These are phyloP conservation scores for Oegoconia quadripuncta DNA, from an alignment of 2,888 invertebrate species.

Conservation along the genomic window DNA sequence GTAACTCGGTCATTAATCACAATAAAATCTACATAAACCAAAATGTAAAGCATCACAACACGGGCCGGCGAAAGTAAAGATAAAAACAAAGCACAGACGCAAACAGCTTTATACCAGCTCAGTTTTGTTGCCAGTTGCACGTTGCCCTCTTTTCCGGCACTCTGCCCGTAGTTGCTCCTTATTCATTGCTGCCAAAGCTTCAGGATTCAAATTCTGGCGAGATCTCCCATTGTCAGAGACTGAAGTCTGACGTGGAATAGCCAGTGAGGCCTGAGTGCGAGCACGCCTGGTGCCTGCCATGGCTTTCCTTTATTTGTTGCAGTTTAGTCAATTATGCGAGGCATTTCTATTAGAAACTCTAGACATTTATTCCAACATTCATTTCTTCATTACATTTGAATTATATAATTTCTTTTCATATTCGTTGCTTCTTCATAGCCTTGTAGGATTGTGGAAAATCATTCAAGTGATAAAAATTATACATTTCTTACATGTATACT, in stretches of 20 bases:
- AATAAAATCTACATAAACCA: conserved; percentile 25
- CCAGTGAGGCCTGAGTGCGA: conserved; percentile 63
- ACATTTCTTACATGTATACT: too few relatives aligned
- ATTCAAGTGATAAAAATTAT: conserved; percentile 36
- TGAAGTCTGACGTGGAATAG: conserved; percentile 63
- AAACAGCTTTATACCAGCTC: conserved; percentile 82
- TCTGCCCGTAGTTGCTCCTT: conserved; percentile 84
- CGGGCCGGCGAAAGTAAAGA: conserved; percentile 47
- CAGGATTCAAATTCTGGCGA: conserved; percentile 65
- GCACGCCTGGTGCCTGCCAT: conserved; percentile 68
- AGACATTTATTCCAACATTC: not conserved
- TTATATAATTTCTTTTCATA: not conserved
- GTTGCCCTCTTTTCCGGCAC: conserved; percentile 84
- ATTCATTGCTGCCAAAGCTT: conserved; percentile 79
- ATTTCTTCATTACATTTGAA: not conserved
- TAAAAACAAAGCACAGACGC: conserved; percentile 56
- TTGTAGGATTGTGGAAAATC: conserved; percentile 28
- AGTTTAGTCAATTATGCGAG: too few relatives aligned
- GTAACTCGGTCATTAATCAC: conserved; percentile 6
- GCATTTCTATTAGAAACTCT: too few relatives aligned
- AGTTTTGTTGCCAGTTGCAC: conserved; percentile 83
- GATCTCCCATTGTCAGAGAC: conserved; percentile 64
- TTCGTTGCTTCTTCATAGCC: conserved; percentile 20
- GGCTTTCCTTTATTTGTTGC: conserved; percentile 18
- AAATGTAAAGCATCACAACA: conserved; percentile 54